Base-by-base conservation (phyloP, 2,888 invertebrate species). In the Margaritifera margaritifera region DNA sequence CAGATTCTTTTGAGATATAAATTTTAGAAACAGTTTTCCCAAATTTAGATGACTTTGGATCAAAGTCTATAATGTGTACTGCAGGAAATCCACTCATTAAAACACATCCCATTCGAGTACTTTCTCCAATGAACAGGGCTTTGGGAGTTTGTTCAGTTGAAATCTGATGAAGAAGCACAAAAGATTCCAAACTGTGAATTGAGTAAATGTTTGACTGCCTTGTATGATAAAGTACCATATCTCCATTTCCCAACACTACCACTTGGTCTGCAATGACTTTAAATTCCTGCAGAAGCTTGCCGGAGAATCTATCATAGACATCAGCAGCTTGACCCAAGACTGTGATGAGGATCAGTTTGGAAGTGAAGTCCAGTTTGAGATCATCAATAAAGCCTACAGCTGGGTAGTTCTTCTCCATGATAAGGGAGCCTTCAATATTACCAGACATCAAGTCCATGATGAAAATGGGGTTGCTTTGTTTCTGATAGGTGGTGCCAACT, bases 341-440 rank as follows among this genome's bases (percentile, higher is more conserved):
- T 27, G 72, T 65, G 31, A 74, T 69, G 20, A 80, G 59, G n/a
- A 83, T 55, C 22, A 51, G 64, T 25, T 78, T 69, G 18, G 68
- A 42, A 11, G 78, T 76, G 27, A 81, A 20, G 56, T 64, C 72
- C 67, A 79, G 76, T 27, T 77, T 63, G n/a, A 81, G 62, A 56
- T 77, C 76, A 51, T 83, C 82, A 51, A 62, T 74, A 64, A 83
- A 81, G 5, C 76, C 79, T 27, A 84, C 71, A 50, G 68, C 77
- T 1, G 71, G 66, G 61, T 83, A 83, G 15, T 65, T 66, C 56
- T 81, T 83, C 25, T 80, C 77, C 42, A 84, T 66, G 6, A 64
- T 62, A 22, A 80, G 52, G 24, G 65, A 66, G 24, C 71, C 67
- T 11, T 73, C 72, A 20, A 84, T 60, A 19, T 77, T 76, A 18